Conservation (phyloP, 2,113 vertebrate species). For the Cyanoramphus novaezelandiae region DNA sequence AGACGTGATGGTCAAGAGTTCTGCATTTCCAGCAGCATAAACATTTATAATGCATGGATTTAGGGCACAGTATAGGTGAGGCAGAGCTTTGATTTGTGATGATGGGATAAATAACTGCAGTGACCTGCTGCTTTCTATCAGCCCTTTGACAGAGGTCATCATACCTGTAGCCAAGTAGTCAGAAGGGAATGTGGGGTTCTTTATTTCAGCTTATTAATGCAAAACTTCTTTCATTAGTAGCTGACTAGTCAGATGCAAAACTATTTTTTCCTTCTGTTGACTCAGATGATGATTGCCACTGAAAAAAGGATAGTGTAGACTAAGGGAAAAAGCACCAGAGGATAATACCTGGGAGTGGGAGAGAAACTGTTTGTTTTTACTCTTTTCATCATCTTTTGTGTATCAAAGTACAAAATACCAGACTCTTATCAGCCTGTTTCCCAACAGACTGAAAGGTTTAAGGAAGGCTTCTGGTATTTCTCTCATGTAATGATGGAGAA, state of each 20-base stretch:
- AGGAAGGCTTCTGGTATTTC: background rate
- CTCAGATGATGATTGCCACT: background rate
- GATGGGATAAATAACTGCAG: background rate
- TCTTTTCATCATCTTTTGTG: background rate
- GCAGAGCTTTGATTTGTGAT: background rate
- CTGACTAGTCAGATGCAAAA: background rate
- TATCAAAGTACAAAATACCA: background rate
- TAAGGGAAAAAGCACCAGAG: background rate
- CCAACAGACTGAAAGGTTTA: background rate
- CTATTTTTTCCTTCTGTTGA: background rate
- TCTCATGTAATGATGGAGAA: background rate
- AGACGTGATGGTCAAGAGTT: background rate
- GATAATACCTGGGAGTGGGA: background rate
- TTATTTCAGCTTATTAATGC: background rate
- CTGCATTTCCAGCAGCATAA: background rate
- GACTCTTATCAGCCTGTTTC: background rate
- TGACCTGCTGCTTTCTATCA: background rate
- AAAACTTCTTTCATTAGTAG: background rate
- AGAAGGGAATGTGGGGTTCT: background rate
- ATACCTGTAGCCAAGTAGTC: background rate
- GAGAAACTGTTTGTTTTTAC: background rate
- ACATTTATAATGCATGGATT: background rate
- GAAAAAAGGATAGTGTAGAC: background rate
- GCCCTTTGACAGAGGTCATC: background rate
- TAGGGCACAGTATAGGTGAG: background rate